phyloP scores from a whole-genome alignment of 2,888 invertebrate genomes.

The Archips xylosteana region DNA sequence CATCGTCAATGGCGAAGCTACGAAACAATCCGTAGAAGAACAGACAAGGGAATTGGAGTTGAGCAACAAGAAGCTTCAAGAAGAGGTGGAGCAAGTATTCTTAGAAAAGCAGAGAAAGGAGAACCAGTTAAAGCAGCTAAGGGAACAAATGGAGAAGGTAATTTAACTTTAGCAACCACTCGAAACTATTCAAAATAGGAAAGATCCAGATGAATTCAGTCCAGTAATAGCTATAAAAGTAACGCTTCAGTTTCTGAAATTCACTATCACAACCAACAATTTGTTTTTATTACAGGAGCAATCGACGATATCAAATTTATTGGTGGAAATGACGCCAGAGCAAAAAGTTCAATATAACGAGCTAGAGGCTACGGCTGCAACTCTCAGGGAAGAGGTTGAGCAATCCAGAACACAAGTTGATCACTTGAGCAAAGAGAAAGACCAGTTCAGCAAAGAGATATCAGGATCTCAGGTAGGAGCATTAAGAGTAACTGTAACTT shows the following conservation, averaged over 20 bases:
- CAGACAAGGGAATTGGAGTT: constrained; percentile 86
- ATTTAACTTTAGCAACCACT: not conserved
- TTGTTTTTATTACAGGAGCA: constrained; percentile 80
- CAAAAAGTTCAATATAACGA: constrained; percentile 84
- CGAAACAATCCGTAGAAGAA: constrained; percentile 86
- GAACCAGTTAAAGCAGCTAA: constrained; percentile 86
- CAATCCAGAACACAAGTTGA: constrained; percentile 87
- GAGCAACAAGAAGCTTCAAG: constrained; percentile 86
- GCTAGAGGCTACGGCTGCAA: constrained; percentile 76
- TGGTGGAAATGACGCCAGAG: constrained; percentile 87
- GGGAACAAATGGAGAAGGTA: constrained; percentile 88
- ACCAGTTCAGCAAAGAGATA: constrained; percentile 88
- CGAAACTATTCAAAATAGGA: not conserved
- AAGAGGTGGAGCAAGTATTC: constrained; percentile 89
- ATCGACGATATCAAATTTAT: constrained; percentile 86
- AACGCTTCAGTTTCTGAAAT: not conserved
- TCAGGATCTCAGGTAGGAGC: constrained; percentile 83
- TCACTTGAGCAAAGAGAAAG: constrained; percentile 87
- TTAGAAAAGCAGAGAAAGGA: constrained; percentile 89
- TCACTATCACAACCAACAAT: not conserved
- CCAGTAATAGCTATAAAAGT: not conserved
- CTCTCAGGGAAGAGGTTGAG: constrained; percentile 84
- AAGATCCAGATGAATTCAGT: not conserved
- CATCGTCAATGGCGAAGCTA: constrained; percentile 89
- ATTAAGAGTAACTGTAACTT: not conserved